Evolutionary conservation across 1,140 invertebrate species (phyloP).

Genomic region (Galendromus occidentalis): DNA sequence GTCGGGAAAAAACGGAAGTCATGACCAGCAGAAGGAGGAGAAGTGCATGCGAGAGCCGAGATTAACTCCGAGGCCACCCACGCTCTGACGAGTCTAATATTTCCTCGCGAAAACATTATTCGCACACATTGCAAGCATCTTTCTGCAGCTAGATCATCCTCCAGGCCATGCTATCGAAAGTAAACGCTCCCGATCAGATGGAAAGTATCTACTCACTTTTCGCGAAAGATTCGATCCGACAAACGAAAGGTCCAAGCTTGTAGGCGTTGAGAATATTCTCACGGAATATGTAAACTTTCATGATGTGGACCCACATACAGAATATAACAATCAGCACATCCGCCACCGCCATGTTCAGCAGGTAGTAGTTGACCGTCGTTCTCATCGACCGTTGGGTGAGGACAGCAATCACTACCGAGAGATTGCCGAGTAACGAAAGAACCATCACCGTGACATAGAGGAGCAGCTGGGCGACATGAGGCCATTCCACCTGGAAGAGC

Average conservation of each 20-base stretch:
- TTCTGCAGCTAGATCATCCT: too few species aligned
- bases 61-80: too few species aligned
- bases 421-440: conserved; percentile 30
- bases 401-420: conserved; percentile 33
- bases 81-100: too few species aligned
- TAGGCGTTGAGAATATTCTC: conserved; percentile 23
- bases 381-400: conserved; percentile 29
- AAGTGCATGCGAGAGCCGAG: too few species aligned
- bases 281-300: conserved; percentile 23
- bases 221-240: conserved; percentile 33
- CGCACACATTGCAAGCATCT: too few species aligned
- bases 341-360: conserved; percentile 29
- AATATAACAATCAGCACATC: conserved; percentile 29
- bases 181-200: background rate
- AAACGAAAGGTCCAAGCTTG: conserved; percentile 30
- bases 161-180: too few species aligned
- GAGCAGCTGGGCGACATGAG: conserved; percentile 21
- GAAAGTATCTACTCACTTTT: conserved; percentile 28
- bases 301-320: conserved; percentile 34
- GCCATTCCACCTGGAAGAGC: background rate
- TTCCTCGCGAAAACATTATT: too few species aligned
- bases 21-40: too few species aligned
- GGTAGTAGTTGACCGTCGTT: conserved; percentile 29
- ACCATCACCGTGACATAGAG: conserved; percentile 23
- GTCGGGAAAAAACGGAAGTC: too few species aligned